Conservation (phyloP, 1,140 invertebrate genomes). For the Stegodyphus mimosarum region DNA sequence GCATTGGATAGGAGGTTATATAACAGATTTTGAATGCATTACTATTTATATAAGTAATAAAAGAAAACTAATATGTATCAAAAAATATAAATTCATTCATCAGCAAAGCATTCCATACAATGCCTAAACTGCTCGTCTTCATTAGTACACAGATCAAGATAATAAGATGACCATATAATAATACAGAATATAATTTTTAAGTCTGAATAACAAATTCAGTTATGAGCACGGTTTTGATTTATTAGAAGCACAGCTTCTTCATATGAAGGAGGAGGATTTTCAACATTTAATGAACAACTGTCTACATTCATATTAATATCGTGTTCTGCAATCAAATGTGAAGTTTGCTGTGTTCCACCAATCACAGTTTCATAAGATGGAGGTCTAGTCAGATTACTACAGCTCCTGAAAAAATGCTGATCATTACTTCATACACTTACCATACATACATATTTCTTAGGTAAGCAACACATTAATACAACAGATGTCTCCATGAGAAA, state of each 20-base stretch:
- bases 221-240: constrained; percentile 9
- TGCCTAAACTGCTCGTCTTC: no score
- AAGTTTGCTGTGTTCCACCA: constrained; percentile 66
- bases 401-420: constrained; percentile 69
- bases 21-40: no score
- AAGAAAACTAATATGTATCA: no score
- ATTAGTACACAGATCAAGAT: no score
- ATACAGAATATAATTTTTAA: background rate
- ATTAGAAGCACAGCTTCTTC: constrained; percentile 74
- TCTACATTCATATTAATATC: constrained; percentile 60
- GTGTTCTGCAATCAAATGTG: constrained; percentile 22
- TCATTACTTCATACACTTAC: constrained; percentile 60
- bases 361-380: constrained; percentile 74
- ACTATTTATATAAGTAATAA: no score
- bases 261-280: constrained; percentile 73
- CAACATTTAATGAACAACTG: constrained; percentile 56
- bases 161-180: background rate
- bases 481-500: no score
- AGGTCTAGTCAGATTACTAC: constrained; percentile 72
- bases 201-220: background rate
- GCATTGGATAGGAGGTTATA: no score
- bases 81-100: no score
- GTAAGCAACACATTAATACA: no score
- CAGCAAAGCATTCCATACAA: no score
- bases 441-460: no score